Conservation (phyloP, 1,140 invertebrate species). For the Goniozus legneri region DNA sequence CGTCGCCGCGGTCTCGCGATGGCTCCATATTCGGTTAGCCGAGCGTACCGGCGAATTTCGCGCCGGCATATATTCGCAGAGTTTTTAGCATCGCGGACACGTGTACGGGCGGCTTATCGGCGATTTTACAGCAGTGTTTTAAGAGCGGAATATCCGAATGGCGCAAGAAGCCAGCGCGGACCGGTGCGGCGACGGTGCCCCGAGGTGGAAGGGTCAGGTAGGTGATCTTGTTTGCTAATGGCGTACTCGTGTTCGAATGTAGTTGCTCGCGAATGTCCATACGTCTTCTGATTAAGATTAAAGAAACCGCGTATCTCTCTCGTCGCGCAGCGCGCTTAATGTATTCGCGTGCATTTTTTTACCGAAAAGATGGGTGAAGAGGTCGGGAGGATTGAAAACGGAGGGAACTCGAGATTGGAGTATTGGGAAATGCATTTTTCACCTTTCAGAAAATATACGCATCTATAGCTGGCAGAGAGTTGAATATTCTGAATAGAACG, state of each 20-base stretch:
- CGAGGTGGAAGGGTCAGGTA: conserved; percentile 31
- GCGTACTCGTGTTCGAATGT: conserved; percentile 50
- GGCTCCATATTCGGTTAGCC: no score
- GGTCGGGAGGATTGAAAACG: no score
- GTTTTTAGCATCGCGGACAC: conserved; percentile 16
- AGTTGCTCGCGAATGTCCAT: conserved; percentile 40
- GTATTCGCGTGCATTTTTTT: conserved; percentile 37
- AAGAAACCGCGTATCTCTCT: conserved; percentile 44
- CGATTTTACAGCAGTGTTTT: conserved; percentile 37
- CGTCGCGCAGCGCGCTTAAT: conserved; percentile 29
- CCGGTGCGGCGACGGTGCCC: background rate
- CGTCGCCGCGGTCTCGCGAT: no score
- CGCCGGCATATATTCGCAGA: no score
- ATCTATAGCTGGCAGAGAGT: no score
- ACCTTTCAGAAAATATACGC: no score
- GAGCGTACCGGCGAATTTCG: no score
- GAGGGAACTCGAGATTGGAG: no score
- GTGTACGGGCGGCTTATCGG: conserved; percentile 31
- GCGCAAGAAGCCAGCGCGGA: conserved; percentile 6
- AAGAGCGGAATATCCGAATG: conserved; percentile 16
- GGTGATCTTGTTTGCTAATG: conserved; percentile 52
- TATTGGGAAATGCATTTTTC: no score
- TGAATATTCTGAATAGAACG: no score
- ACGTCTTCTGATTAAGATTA: conserved; percentile 52
- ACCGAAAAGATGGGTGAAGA: no score